Evolutionary conservation across 2,888 invertebrate genomes (phyloP).

Genomic region (Shargacucullia verbasci): DNA sequence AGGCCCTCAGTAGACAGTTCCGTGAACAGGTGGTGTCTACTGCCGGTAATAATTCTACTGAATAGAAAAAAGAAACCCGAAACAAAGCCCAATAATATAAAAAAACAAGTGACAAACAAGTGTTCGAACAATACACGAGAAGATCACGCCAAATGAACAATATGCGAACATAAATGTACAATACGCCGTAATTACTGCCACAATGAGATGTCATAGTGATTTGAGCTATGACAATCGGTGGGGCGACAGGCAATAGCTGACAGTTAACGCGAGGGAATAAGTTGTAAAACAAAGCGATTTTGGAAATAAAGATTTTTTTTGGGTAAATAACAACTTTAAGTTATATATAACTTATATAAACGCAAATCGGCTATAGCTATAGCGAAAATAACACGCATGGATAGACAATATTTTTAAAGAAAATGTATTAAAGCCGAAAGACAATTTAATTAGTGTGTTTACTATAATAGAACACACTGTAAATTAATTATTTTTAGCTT

Average conservation of each 20-base stretch:
- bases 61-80: conserved; percentile 26
- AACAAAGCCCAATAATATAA: conserved; percentile 45
- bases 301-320: not conserved
- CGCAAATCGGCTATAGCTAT: too few species aligned
- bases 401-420: too few species aligned
- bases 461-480: too few species aligned
- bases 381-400: too few species aligned
- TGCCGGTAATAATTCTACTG: not conserved
- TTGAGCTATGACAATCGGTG: conserved; percentile 72
- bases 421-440: too few species aligned
- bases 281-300: conserved; percentile 45
- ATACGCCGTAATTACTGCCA: conserved; percentile 82
- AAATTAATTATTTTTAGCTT: too few species aligned
- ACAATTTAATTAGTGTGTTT: too few species aligned
- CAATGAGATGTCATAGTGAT: conserved; percentile 82
- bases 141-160: conserved; percentile 63
- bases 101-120: conserved; percentile 61
- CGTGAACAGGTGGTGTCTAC: too few species aligned
- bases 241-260: conserved; percentile 73
- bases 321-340: too few species aligned
- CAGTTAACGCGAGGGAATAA: conserved; percentile 43
- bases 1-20: too few species aligned
- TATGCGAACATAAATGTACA: conserved; percentile 80
- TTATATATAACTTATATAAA: too few species aligned
- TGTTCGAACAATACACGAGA: conserved; percentile 50